Evolutionary conservation across 2,113 vertebrate species (phyloP).

Genomic region (Bombycilla garrulus): DNA sequence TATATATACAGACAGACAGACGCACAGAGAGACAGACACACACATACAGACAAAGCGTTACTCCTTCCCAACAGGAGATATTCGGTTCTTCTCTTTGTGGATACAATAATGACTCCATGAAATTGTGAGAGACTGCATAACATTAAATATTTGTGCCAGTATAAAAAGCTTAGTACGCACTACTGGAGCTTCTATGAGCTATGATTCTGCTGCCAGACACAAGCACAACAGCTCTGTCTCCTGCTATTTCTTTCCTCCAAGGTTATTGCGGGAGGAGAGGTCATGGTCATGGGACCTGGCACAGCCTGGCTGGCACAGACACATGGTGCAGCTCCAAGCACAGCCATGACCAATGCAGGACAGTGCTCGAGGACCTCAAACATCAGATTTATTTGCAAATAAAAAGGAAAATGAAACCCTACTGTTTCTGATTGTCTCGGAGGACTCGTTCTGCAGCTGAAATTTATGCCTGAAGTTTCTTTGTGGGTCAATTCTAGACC

Average conservation of each 20-base stretch:
- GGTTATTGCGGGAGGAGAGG: neutral
- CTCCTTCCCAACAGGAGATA: neutral
- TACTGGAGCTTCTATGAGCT: neutral
- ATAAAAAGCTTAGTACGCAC: neutral
- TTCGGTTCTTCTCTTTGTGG: neutral
- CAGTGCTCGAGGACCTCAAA: neutral
- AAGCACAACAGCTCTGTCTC: neutral
- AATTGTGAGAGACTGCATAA: neutral
- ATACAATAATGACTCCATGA: neutral
- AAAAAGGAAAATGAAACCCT: neutral
- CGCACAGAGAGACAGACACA: neutral
- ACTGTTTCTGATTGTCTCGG: neutral
- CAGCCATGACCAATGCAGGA: neutral
- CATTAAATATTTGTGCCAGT: neutral
- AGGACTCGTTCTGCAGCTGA: neutral
- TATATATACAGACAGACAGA: neutral
- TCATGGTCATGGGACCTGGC: rapidly evolving
- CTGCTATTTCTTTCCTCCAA: neutral
- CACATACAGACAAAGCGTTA: rapidly evolving
- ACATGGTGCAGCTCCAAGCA: rapidly evolving
- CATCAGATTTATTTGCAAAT: neutral
- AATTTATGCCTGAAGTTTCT: neutral
- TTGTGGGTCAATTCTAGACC: neutral
- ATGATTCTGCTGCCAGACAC: neutral
- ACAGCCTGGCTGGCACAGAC: neutral